phyloP scores from a whole-genome alignment of 1,140 invertebrate genomes.

The Aradophagus sp. region DNA sequence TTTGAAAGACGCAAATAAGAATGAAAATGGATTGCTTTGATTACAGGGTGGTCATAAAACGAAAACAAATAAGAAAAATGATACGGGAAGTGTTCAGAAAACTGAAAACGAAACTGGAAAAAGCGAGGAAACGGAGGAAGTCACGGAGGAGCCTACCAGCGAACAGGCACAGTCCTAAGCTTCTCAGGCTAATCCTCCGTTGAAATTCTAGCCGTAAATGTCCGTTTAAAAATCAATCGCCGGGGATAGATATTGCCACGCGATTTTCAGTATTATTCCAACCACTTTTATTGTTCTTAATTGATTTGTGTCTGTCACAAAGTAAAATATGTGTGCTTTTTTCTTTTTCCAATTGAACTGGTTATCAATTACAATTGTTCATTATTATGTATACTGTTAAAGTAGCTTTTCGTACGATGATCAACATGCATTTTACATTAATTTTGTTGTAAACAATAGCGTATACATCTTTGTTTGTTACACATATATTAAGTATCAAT shows the following conservation, averaged over 20 bases:
- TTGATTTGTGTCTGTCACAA: conserved; percentile 12
- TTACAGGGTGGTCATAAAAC: conserved; percentile 54
- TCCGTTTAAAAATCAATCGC: conserved; percentile 28
- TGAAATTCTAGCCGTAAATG: conserved; percentile 41
- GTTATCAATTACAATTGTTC: conserved; percentile 14
- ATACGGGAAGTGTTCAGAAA: conserved; percentile 55
- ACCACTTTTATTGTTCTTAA: conserved; percentile 22
- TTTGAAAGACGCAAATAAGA: conserved; percentile 15
- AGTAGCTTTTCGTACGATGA: conserved; percentile 5
- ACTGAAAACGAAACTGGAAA: conserved; percentile 50
- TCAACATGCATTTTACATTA: conserved; percentile 15
- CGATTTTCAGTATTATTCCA: conserved; percentile 46
- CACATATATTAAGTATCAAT: conserved; percentile 6
- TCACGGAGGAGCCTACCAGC: conserved; percentile 48
- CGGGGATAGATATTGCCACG: conserved; percentile 28
- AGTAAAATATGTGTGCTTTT: conserved; percentile 3
- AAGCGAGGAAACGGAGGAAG: conserved; percentile 39
- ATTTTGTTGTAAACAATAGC: conserved; percentile 31
- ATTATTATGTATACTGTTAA: background rate
- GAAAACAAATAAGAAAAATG: conserved; percentile 51
- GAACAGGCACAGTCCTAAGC: conserved; percentile 54
- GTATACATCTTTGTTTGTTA: conserved; percentile 1
- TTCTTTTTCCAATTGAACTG: background rate
- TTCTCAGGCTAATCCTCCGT: conserved; percentile 47
- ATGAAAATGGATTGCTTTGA: conserved; percentile 53